These are phyloP conservation scores for Geopemphigus sp. DNA, from an alignment of 1,140 invertebrate genomes.

Conservation along the genomic window DNA sequence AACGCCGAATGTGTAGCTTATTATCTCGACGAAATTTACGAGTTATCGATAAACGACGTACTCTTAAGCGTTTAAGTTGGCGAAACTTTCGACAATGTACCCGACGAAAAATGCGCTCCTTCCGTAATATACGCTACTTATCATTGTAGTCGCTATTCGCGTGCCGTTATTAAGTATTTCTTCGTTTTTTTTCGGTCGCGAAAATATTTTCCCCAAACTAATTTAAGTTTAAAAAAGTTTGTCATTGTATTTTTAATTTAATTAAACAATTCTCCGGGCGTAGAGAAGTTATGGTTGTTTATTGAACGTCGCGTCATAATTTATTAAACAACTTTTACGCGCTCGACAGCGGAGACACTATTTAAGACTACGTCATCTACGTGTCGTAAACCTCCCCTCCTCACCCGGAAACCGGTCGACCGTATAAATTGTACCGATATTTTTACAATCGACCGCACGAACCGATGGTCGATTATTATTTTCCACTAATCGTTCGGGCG, in stretches of 20 bases:
- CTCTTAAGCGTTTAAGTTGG: too few species aligned
- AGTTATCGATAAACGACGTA: too few species aligned
- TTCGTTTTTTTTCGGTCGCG: too few species aligned
- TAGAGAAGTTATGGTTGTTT: slow-evolving; percentile 14
- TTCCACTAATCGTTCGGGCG: too few species aligned
- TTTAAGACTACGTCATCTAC: not conserved
- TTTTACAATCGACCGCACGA: too few species aligned
- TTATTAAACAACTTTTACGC: slow-evolving; percentile 22
- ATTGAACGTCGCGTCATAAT: slow-evolving; percentile 15
- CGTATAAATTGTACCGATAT: too few species aligned
- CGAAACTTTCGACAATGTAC: too few species aligned
- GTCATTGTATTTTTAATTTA: slow-evolving; percentile 28
- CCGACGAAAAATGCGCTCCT: too few species aligned
- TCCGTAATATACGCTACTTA: not conserved
- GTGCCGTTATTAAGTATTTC: not conserved
- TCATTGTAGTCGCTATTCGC: not conserved
- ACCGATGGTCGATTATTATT: too few species aligned
- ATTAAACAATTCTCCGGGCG: slow-evolving; percentile 14
- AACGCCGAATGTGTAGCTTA: too few species aligned
- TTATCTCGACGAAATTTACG: too few species aligned
- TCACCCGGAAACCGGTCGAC: too few species aligned
- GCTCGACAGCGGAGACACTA: slow-evolving; percentile 4
- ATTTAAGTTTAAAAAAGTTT: slow-evolving; percentile 31
- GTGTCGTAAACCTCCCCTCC: slow-evolving; percentile 9
- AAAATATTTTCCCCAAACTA: not conserved